phyloP scores from a whole-genome alignment of 2,888 invertebrate genomes.

The Drosophila ezoana region DNA sequence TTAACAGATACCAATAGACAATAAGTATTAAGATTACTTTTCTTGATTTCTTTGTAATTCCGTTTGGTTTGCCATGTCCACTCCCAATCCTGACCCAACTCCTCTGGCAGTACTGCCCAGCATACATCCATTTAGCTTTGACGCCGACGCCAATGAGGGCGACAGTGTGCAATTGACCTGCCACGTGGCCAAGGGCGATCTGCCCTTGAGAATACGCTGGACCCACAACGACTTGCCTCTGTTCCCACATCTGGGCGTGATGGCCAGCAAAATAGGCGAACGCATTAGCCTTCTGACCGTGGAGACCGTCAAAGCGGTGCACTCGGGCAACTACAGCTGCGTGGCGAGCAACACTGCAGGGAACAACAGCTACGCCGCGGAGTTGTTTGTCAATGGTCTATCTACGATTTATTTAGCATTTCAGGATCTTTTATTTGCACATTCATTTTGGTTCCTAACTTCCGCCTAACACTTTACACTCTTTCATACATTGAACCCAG shows the following conservation, averaged over 20 bases:
- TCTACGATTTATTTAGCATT: constrained; percentile 48
- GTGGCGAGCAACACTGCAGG: constrained; percentile 88
- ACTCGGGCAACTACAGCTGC: constrained; percentile 90
- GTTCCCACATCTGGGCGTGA: constrained; percentile 86
- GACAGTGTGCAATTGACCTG: constrained; percentile 88
- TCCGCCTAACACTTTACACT: constrained; percentile 19
- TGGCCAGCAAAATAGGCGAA: constrained; percentile 88
- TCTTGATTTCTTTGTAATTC: constrained; percentile 27
- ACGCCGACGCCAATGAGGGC: constrained; percentile 88
- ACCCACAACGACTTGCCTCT: constrained; percentile 83
- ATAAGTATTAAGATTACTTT: constrained; percentile 8
- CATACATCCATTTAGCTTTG: constrained; percentile 85
- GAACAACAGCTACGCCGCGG: constrained; percentile 87
- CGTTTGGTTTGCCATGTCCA: constrained; percentile 18
- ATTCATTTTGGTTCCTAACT: constrained; percentile 26
- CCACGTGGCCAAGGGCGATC: constrained; percentile 88
- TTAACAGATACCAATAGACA: constrained; percentile 1
- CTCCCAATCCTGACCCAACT: not conserved
- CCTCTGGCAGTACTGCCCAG: constrained; percentile 88
- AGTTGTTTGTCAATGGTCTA: constrained; percentile 88
- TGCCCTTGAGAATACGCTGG: constrained; percentile 89
- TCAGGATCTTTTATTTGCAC: constrained; percentile 26
- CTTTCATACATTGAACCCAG: constrained; percentile 84
- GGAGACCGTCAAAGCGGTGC: constrained; percentile 89
- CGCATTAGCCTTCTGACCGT: constrained; percentile 89